Base-by-base conservation (phyloP, 2,113 vertebrate genomes). In the Nibea coibor region DNA sequence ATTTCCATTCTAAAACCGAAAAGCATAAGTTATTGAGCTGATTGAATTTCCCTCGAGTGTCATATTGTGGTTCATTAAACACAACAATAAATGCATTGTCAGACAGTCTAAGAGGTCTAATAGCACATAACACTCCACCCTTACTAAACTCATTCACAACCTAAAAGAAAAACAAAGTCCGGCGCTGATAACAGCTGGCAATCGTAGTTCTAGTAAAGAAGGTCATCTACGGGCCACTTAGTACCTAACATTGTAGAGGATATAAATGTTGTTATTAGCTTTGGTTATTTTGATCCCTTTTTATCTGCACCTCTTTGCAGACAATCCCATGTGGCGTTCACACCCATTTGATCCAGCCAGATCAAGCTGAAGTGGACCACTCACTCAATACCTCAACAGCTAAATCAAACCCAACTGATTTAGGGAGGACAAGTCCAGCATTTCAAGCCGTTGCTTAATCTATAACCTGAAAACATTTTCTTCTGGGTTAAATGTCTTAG, bases 401-500 rank as follows among this genome's bases (percentile, higher is more conserved):
- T 63, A 74, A 87, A 79, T 82, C 53, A 77, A 80, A 87, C 20
- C 35, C 9, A 35, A 78, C 54, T 15, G 20, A 72, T 54, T 63
- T 50, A 2, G 0, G 8, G 11, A 65, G 43, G 12, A 31, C 62
- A 31, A 42, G 4, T 43, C 2, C 8, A 6, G 4, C 3, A 17
- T 54, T 65, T 48, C 9, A 64, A 64, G 28, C 10, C 10, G 1
- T 24, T 24, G 12, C 22, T 39, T 65, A 28, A 81, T 78, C 26
- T 67, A 43, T 20, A 9, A 76, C 48, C 48, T 77, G 63, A 78
- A 79, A 74, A 64, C 63, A 81, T 69, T 87, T 84, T 82, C 78
- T 28, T 68, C 10, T 24, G 42, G 59, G 45, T 88, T 83, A 72
- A 81, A 83, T 51, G 48, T 72, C 69, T 47, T 63, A 16, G 50